Conservation (phyloP, 2,113 vertebrate genomes). For the Pseudopodoces humilis region DNA sequence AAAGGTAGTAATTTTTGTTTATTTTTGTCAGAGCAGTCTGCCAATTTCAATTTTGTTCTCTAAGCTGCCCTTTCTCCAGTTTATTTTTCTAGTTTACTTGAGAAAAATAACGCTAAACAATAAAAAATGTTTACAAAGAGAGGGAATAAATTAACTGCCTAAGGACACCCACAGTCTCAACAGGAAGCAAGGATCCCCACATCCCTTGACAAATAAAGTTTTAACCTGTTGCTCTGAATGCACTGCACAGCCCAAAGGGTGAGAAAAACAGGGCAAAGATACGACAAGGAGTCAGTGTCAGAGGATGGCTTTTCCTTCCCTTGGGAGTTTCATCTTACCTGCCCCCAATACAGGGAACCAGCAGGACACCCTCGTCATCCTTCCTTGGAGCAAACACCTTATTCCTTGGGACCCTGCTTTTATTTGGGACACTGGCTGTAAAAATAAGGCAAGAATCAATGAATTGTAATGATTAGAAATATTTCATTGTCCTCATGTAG, state of each 20-base stretch:
- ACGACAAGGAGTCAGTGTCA: neutral
- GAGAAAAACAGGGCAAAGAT: neutral
- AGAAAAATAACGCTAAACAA: neutral
- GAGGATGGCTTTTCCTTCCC: neutral
- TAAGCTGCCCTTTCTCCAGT: neutral
- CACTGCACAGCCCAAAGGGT: neutral
- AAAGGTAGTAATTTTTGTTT: neutral
- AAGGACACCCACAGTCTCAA: fast-evolving
- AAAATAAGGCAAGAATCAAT: neutral
- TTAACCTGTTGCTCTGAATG: neutral
- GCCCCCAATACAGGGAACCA: neutral
- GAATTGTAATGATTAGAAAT: neutral
- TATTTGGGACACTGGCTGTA: neutral
- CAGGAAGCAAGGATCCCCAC: neutral
- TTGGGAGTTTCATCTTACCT: neutral
- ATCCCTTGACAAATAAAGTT: neutral
- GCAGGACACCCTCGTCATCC: fast-evolving
- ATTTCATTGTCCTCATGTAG: neutral
- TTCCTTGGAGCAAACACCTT: neutral
- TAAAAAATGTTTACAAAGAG: neutral
- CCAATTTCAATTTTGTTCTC: neutral
- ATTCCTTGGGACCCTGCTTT: neutral
- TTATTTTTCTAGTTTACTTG: neutral
- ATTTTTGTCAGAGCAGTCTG: neutral
- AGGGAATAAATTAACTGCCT: neutral